Base-by-base conservation (phyloP, 2,797 vertebrate species). In the Heterohyrax brucei region DNA sequence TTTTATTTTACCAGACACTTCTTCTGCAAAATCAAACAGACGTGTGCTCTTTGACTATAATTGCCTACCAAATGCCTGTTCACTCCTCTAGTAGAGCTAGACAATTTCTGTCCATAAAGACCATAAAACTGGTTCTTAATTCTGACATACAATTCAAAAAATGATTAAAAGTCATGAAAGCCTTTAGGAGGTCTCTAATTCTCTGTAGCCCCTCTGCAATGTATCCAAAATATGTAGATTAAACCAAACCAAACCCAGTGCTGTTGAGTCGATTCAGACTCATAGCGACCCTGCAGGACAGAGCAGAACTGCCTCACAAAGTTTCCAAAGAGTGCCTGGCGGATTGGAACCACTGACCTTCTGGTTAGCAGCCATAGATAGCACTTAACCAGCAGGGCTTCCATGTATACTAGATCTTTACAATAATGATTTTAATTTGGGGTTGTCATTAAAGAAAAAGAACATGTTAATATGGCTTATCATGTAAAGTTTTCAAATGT, bases 21-120 rank as follows among this genome's bases (percentile, higher is more conserved):
- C 95, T 24, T 50, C 64, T 89, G 18, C 7, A 87, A 94, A 91
- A 66, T 89, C 86, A 87, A 89, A 66, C 19, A 91, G 68, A 94
- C 86, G 53, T 4, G 21, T 46, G 79, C 7, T 89, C n/a, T 81
- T 86, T 59, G 68, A 86, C 7, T 16, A 53, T 62, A 2, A 3
- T 28, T 92, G 5, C 13, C 82, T 89, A 78, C 28, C 28, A 87
- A 78, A 33, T n/a, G 22, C 3, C 75, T 83, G 64, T 66, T 79
- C 91, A 59, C 16, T 79, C 39, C 89, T 46, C 44, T 50, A 48
- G 44, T 56, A 83, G 39, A 75, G 79, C 79, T 83, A 72, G 30
- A 12, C 22, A n/a, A 68, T 72, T 30, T 18, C 6, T 86, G 14
- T 24, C 84, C 14, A 44, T 59, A 39, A 53, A 56, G 50, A 86